Percentiles rank a stretch among this genome's conserved stretches.
phyloP scores from a whole-genome alignment of 2,797 vertebrate genomes.

The Urosaurus nigricauda region DNA sequence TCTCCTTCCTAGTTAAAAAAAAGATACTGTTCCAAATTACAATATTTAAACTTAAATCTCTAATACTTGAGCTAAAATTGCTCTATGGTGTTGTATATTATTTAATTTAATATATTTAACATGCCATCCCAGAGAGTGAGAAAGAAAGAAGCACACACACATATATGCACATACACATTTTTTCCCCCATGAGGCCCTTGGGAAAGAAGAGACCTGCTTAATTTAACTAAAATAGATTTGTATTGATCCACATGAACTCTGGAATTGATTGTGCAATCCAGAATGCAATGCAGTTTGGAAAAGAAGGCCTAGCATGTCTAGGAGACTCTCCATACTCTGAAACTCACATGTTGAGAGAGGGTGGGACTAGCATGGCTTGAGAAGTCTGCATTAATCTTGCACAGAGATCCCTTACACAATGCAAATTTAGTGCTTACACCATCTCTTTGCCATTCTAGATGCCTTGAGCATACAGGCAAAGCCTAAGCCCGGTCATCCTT shows the following conservation, averaged over 20 bases:
- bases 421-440: background rate
- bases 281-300: background rate
- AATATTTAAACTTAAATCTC: background rate
- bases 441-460: background rate
- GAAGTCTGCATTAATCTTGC: background rate
- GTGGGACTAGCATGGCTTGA: background rate
- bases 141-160: background rate
- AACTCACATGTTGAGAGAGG: background rate
- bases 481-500: too few relatives aligned
- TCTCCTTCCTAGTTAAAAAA: background rate
- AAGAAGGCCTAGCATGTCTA: background rate
- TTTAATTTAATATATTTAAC: background rate
- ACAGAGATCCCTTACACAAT: too few relatives aligned
- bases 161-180: background rate
- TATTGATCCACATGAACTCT: background rate
- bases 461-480: background rate
- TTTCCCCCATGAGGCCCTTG: background rate
- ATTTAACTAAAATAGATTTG: background rate
- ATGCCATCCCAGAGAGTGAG: background rate
- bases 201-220: background rate
- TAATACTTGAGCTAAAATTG: background rate
- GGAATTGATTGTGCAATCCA: background rate
- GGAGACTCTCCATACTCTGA: background rate
- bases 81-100: background rate
- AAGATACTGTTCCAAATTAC: background rate